Base-by-base conservation (phyloP, 2,888 invertebrate species). In the Nymphalis urticae region DNA sequence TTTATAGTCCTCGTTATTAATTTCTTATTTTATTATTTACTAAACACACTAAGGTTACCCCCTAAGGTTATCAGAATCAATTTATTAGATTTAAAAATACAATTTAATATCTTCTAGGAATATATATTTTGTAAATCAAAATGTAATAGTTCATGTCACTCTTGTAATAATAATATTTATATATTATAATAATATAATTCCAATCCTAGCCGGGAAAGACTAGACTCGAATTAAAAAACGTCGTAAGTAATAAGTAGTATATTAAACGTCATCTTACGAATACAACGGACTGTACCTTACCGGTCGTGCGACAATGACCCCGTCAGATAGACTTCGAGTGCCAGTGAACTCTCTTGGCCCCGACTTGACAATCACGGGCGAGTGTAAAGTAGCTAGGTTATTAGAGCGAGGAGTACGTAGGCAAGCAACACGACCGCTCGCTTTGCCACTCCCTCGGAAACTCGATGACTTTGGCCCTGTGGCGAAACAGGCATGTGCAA, bases 271-370 rank as follows among this genome's bases (percentile, higher is more conserved):
- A 64, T 60, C 50, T 24, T 48, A 48, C 51, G 56, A 66, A 65
- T 61, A 59, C 56, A 68, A 66, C 65, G 61, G 59, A 64, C 61
- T 68, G 70, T 78, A 79, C 79, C 82, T 84, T 80, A 80, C 80
- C 80, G 76, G 75, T 76, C 58, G 73, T 74, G 76, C 77, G 83
- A 79, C 82, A 85, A 84, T 86, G 85, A 85, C 82, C 85, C 78
- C 77, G 78, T 74, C 76, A 75, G 71, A 76, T 78, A 80, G 79
- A 76, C 75, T 75, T 70, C 74, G 58, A 76, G 79, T 81, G 83
- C 78, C 82, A 82, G 81, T 87, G 88, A 89, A 83, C 87, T 81
- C 81, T 80, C 79, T 80, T 82, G 85, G 84, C 83, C 84, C 79
- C 81, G 74, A 76, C 76, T 80, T 78, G 73, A 75, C 77, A 79